Evolutionary conservation across 2,113 vertebrate species (phyloP).

Genomic region (Lepus americanus): DNA sequence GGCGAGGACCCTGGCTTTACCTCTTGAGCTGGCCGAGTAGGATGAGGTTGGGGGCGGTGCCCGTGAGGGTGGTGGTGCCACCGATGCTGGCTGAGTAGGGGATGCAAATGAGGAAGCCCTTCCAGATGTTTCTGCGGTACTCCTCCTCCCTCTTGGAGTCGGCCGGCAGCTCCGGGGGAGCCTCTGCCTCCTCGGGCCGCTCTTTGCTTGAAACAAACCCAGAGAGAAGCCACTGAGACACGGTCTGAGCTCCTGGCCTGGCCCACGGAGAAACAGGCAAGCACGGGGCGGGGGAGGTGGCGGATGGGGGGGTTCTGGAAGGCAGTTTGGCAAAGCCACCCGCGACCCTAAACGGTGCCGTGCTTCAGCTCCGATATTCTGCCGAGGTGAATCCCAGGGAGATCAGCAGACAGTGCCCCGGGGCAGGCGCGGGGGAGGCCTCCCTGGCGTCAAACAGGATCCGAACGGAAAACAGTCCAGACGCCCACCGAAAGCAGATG

Average conservation of each 20-base stretch:
- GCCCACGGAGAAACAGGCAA: not conserved
- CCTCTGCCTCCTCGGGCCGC: conserved; percentile 86
- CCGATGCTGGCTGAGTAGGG: conserved; percentile 97
- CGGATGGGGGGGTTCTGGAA: not conserved
- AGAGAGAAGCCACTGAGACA: conserved; percentile 77
- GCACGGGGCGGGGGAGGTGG: rapidly evolving
- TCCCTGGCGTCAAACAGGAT: not conserved
- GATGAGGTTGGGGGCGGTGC: conserved; percentile 97
- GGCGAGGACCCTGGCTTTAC: conserved; percentile 77
- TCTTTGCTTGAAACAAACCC: conserved; percentile 89
- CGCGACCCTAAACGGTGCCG: not conserved
- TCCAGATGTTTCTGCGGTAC: conserved; percentile 95
- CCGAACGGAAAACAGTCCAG: not conserved
- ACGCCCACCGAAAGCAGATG: not conserved
- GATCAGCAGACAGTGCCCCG: not conserved
- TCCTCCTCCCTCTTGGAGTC: conserved; percentile 91
- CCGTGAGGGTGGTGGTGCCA: conserved; percentile 96
- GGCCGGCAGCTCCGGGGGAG: conserved; percentile 78
- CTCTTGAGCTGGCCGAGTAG: conserved; percentile 97
- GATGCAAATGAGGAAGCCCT: conserved; percentile 97
- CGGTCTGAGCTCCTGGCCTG: not conserved
- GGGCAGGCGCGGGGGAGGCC: not conserved
- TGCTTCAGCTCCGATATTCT: not conserved
- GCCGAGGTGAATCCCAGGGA: not conserved
- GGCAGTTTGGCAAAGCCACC: not conserved